Percentiles rank a stretch among this genome's conserved stretches.
phyloP scores from a whole-genome alignment of 2,888 invertebrate genomes.

The Drosophila anceps region DNA sequence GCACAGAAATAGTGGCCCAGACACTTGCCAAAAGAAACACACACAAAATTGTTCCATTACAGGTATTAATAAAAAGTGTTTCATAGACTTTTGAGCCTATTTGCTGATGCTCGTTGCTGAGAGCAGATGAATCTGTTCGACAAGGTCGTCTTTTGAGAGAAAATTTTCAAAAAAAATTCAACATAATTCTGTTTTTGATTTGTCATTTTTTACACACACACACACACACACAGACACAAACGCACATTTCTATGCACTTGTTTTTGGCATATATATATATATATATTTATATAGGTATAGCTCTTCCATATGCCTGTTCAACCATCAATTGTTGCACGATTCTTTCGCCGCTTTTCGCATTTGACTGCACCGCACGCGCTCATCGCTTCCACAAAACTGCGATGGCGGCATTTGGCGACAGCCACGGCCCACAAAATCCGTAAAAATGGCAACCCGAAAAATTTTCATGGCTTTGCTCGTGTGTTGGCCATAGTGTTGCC shows the following conservation, averaged over 20 bases:
- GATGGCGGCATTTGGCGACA: constrained; percentile 55
- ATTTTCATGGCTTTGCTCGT: constrained; percentile 58
- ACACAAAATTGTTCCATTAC: constrained; percentile 42
- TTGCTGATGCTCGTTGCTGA: not conserved
- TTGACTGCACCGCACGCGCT: constrained; percentile 75
- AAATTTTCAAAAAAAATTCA: constrained; percentile 14
- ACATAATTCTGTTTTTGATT: constrained; percentile 14
- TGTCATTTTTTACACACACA: constrained; percentile 29
- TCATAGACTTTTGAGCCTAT: constrained; percentile 9
- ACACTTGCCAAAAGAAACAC: constrained; percentile 45
- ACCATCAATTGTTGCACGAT: constrained; percentile 64
- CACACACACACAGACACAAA: constrained; percentile 29
- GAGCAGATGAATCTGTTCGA: constrained; percentile 18
- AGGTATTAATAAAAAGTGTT: constrained; percentile 23
- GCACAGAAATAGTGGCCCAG: constrained; percentile 18
- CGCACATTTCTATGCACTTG: constrained; percentile 30
- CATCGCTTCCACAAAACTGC: constrained; percentile 75
- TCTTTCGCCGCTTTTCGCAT: constrained; percentile 62
- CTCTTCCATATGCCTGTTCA: constrained; percentile 50
- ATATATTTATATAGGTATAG: constrained; percentile 7
- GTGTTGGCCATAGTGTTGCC: constrained; percentile 5
- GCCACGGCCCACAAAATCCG: constrained; percentile 44
- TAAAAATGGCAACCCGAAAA: constrained; percentile 58
- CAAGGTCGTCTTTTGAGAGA: constrained; percentile 66
- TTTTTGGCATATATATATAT: constrained; percentile 18